phyloP scores from a whole-genome alignment of 2,113 vertebrate genomes.

The Ptyas mucosa region DNA sequence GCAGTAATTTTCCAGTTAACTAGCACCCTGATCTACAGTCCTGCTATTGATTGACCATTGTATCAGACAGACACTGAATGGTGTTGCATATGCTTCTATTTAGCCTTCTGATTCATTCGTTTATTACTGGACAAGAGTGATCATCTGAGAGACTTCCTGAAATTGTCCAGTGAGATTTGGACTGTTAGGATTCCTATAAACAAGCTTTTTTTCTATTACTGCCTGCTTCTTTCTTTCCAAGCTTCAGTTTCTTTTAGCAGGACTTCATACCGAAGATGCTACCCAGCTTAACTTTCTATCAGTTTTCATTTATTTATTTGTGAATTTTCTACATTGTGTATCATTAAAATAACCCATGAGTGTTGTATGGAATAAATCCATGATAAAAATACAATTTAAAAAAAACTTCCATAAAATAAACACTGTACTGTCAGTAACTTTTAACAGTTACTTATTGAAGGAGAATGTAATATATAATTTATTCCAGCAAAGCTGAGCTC shows the following conservation, averaged over 20 bases:
- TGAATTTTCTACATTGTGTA: neutral
- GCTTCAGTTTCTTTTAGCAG: slow-evolving; percentile 8
- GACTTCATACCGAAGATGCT: neutral
- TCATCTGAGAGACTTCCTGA: slow-evolving; percentile 56
- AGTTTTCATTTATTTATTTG: neutral
- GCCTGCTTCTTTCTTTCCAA: slow-evolving; percentile 35
- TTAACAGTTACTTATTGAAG: neutral
- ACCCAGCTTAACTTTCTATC: neutral
- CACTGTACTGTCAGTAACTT: neutral
- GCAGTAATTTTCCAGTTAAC: slow-evolving; percentile 72
- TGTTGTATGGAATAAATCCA: neutral
- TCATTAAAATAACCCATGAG: neutral
- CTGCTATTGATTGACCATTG: slow-evolving; percentile 71
- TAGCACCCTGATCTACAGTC: slow-evolving; percentile 72
- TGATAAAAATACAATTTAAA: neutral
- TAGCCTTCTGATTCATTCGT: slow-evolving; percentile 65
- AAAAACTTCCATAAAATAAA: neutral
- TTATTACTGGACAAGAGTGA: slow-evolving; percentile 64
- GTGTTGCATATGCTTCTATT: slow-evolving; percentile 66
- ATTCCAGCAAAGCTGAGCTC: neutral
- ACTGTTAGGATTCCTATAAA: slow-evolving; percentile 48
- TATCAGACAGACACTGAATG: slow-evolving; percentile 62
- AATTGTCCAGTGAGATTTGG: slow-evolving; percentile 50
- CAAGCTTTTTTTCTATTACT: slow-evolving; percentile 55
- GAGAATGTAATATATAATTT: neutral